Evolutionary conservation across 2,113 vertebrate genomes (phyloP), one percentile per base, ranked within the genome.

Genomic region (Ascaphus truei): DNA sequence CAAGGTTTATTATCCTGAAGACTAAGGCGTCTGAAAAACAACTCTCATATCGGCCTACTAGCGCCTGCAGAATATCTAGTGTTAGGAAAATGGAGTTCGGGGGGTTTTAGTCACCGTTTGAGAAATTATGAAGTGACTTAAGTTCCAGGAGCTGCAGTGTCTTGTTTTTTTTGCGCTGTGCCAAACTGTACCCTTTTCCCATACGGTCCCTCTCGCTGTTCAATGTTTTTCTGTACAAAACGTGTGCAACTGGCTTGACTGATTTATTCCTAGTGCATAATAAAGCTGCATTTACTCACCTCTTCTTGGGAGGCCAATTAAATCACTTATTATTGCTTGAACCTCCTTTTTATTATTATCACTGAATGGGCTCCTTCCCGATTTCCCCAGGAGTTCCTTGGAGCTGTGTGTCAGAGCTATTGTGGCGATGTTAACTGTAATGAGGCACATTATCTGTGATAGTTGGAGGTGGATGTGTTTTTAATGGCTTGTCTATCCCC

Each of bases 401-500:
- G 77, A 75, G 80, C 79, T 1, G 73, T 75, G 65, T 79, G 81
- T 83, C 83, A 87, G 82, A 79, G 67, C 65, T 41, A 67, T 76
- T 73, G 76, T 84, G 77, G 84, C 80, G 80, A 82, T 80, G 79
- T 77, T 34, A 29, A 75, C 73, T 74, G 77, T 79, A 73, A 77
- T 62, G 77, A 81, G 81, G 73, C 83, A 67, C 81, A 81, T 86
- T 82, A 87, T 86, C 72, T 79, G 83, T 76, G 83, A 77, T 79
- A 81, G 82, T 83, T 68, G 75, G 84, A 82, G 81, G 85, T 85
- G 84, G 83, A 88, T 86, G 84, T 81, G 81, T 82, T 83, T 81
- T 80, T 80, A 80, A 85, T 77, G 82, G 83, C 73, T 67, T 75
- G 55, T 77, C 84, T 87, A 73, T 81, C 83, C 78, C 75, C 47